A percentile compares a stretch with the other conserved stretches of the same genome.
These are phyloP conservation scores for Enteromius mattozi DNA, from an alignment of 2,797 vertebrate genomes.

Conservation along the genomic window DNA sequence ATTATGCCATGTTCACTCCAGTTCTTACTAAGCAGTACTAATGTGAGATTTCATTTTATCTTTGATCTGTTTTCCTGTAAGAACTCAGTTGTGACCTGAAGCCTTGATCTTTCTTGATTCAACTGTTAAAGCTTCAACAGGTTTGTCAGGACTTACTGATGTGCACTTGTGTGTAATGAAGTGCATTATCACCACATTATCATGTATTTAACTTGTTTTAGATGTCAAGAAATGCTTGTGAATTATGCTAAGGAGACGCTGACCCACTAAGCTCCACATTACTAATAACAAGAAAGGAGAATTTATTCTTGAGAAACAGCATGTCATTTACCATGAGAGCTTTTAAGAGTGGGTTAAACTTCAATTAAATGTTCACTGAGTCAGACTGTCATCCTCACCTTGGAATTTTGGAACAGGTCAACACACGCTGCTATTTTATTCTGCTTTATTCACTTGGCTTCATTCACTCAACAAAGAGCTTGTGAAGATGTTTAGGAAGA, in stretches of 20 bases:
- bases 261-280: conserved; percentile 17
- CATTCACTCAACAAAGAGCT: not conserved
- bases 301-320: conserved; percentile 3
- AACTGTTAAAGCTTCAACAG: conserved; percentile 24
- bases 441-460: not conserved
- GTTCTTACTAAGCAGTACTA: conserved; percentile 6
- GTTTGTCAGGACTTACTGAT: conserved; percentile 24
- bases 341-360: conserved; percentile 21
- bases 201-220: conserved; percentile 16
- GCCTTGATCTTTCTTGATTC: conserved; percentile 2
- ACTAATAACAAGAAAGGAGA: conserved; percentile 1
- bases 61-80: conserved; percentile 29
- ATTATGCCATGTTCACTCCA: not conserved
- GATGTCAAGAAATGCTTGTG: conserved; percentile 18
- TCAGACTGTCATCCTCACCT: conserved; percentile 8
- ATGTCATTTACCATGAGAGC: conserved; percentile 12
- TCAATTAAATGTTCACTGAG: conserved; percentile 26
- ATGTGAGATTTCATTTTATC: conserved; percentile 25
- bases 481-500: not conserved
- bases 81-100: conserved; percentile 8
- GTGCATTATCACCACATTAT: conserved; percentile 3
- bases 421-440: conserved; percentile 15
- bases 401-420: conserved; percentile 37
- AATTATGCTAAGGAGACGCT: conserved; percentile 14
- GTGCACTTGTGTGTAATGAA: not conserved